Conservation (phyloP, 2,888 invertebrate species). For the Gasteruption jaculator region DNA sequence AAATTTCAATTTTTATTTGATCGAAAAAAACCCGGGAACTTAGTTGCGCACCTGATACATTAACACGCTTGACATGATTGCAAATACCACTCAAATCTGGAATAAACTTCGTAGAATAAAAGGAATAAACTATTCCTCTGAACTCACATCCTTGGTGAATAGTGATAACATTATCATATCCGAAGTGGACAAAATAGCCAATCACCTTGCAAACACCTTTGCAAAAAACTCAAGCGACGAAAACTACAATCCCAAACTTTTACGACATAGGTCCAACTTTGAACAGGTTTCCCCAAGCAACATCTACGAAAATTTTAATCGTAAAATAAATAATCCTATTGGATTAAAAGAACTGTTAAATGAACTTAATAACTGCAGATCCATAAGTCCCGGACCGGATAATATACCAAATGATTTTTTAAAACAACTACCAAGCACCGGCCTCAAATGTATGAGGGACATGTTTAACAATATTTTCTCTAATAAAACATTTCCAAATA, state of each 20-base stretch:
- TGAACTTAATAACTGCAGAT: too few relatives aligned
- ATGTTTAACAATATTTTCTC: slow-evolving; percentile 3
- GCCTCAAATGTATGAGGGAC: not conserved
- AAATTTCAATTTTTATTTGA: too few relatives aligned
- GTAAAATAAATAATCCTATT: too few relatives aligned
- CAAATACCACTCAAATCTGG: slow-evolving; percentile 3
- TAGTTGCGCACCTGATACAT: too few relatives aligned
- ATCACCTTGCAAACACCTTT: slow-evolving; percentile 11
- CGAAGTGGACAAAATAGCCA: slow-evolving; percentile 12
- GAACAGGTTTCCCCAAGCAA: too few relatives aligned
- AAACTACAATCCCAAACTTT: slow-evolving; percentile 9
- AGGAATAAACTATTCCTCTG: not conserved
- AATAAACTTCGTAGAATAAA: slow-evolving; percentile 12
- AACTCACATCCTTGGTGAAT: slow-evolving; percentile 4
- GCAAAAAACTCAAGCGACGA: slow-evolving; percentile 13
- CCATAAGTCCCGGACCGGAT: slow-evolving; percentile 9
- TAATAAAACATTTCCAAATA: slow-evolving; percentile 3
- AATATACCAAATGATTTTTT: slow-evolving; percentile 6
- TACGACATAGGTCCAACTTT: too few relatives aligned
- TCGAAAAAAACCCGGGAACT: too few relatives aligned
- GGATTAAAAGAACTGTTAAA: too few relatives aligned
- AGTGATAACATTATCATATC: slow-evolving; percentile 1
- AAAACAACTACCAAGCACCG: slow-evolving; percentile 1
- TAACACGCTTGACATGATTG: not conserved
- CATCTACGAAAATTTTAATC: too few relatives aligned